Evolutionary conservation across 2,113 vertebrate genomes (phyloP).

Genomic region (Columba janthina): DNA sequence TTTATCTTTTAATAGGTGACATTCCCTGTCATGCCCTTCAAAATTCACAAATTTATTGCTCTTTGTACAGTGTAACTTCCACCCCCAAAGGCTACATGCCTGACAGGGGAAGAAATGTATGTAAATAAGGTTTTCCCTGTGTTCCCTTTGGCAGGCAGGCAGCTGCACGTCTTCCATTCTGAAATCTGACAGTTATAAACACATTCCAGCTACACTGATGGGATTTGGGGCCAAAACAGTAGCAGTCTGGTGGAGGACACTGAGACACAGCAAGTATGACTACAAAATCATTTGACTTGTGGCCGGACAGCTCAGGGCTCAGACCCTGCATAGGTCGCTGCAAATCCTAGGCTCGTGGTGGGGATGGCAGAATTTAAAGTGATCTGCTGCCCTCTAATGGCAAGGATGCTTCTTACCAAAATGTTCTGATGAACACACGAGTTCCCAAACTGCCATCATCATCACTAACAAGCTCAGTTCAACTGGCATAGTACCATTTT

Average conservation of each 20-base stretch:
- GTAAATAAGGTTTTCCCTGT: background rate
- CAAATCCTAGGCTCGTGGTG: background rate
- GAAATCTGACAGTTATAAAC: background rate
- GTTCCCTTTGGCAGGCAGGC: background rate
- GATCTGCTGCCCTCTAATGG: constrained; percentile 69
- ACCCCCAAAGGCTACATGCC: background rate
- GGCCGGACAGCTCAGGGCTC: background rate
- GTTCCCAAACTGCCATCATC: rapidly evolving
- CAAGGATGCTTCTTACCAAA: background rate
- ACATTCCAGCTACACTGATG: background rate
- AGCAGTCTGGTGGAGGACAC: background rate
- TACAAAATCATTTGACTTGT: background rate
- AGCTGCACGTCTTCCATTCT: background rate
- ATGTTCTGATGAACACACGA: background rate
- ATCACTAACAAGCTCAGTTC: background rate
- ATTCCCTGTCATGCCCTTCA: background rate
- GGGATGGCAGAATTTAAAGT: background rate
- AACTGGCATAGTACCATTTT: background rate
- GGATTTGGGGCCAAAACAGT: background rate
- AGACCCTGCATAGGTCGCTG: background rate
- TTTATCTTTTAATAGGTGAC: constrained; percentile 4
- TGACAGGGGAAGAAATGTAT: background rate
- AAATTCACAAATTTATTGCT: background rate
- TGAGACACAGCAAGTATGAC: background rate
- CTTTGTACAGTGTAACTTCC: background rate